Evolutionary conservation across 2,888 invertebrate genomes (phyloP), one percentile per base, ranked within the genome.

Genomic region (Andrena minutula): DNA sequence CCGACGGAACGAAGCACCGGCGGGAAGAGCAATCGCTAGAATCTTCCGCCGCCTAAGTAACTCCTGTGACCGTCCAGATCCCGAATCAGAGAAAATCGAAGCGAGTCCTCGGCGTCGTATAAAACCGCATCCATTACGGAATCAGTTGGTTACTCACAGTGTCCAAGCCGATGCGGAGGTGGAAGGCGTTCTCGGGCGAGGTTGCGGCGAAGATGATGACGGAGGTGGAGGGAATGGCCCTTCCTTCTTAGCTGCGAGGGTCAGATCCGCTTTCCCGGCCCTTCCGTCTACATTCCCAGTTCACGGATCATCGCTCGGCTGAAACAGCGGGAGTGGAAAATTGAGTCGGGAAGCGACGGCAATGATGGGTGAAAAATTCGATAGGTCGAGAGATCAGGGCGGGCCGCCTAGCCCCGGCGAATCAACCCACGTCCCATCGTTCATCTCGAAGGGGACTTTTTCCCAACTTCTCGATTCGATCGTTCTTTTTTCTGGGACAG

Each of bases 221-320:
- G 68, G 84, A 82, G 83, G 83, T 79, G 84, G 87, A 86, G 82
- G 88, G 86, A 80, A 83, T 41, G 84, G 86, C 82, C 77, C 84
- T 89, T 89, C 86, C 88, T 89, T 87, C 86, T 87, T 89, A 86
- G 75, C 87, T 84, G 87, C 88, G 88, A 86, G 89, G 86, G 86
- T 81, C 86, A 88, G 88, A 89, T 89, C 88, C 86, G 87, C 86
- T 86, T 90, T 86, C 84, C 85, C 86, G 86, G 86, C 79, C 41
- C 86, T 85, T 72, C 77, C 89, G 87, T 90, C 91, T 93, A 92
- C 91, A 92, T 92, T 90, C 90, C 90, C 89, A 79, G 78, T 86
- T 88, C 84, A 84, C 87, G 86, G 74, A 85, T 90, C 92, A 92
- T 91, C 89, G 86, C 83, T 85, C 75, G 86, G 86, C 92, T 93